Conservation (phyloP, 2,797 vertebrate genomes). For the Eulemur coronatus region DNA sequence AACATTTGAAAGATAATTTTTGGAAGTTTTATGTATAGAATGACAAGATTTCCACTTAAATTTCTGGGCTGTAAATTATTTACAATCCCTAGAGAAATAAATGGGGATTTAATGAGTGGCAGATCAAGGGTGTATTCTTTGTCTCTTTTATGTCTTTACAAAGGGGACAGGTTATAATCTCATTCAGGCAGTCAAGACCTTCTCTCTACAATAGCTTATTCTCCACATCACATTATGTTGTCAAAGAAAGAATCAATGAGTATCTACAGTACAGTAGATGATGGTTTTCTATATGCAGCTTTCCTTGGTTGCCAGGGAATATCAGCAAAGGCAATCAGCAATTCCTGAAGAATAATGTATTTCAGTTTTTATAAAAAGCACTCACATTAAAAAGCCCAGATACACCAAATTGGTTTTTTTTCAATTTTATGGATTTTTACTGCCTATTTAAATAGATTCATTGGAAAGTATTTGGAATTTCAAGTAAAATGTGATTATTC, state of each 20-base stretch:
- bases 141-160: conserved; percentile 28
- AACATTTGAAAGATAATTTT: not conserved
- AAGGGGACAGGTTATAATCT: not conserved
- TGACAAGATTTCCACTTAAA: not conserved
- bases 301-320: not conserved
- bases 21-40: not conserved
- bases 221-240: not conserved
- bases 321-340: not conserved
- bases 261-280: not conserved
- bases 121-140: not conserved
- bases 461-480: conserved; percentile 16
- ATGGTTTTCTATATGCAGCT: not conserved
- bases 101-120: not conserved
- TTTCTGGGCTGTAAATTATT: not conserved
- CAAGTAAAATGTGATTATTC: not conserved
- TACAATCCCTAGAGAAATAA: conserved; percentile 8
- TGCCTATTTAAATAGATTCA: not conserved
- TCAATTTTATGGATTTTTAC: not conserved
- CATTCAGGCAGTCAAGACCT: not conserved
- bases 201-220: conserved; percentile 3
- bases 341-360: conserved; percentile 5
- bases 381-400: not conserved
- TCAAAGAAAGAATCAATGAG: conserved; percentile 7
- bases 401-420: not conserved
- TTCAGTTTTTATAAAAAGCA: not conserved